These are phyloP conservation scores for Troilus luridus DNA, from an alignment of 2,888 invertebrate species.

Conservation along the genomic window DNA sequence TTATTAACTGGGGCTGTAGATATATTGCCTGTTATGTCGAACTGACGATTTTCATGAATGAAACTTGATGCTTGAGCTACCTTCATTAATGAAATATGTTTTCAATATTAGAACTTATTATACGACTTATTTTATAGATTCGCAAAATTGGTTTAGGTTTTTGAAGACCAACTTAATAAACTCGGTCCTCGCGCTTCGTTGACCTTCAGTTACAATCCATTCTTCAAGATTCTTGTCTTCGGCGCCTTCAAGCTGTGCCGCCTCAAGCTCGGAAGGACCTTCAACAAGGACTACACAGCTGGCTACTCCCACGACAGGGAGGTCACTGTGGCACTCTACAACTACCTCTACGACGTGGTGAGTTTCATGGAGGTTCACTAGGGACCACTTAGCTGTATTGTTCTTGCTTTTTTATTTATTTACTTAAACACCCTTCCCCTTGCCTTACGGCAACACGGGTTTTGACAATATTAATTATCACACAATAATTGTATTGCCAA, in stretches of 20 bases:
- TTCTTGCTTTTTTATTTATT: no score
- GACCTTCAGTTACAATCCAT: constrained; percentile 64
- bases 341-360: constrained; percentile 78
- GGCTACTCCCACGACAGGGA: constrained; percentile 62
- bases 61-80: not conserved
- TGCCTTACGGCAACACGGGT: no score
- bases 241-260: constrained; percentile 78
- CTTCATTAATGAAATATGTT: no score
- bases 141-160: not conserved
- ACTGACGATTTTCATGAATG: not conserved
- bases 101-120: not conserved
- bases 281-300: constrained; percentile 77
- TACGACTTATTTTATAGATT: not conserved
- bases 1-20: no score
- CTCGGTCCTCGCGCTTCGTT: constrained; percentile 50
- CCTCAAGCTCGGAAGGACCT: constrained; percentile 76
- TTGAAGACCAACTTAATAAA: constrained; percentile 48
- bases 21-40: no score
- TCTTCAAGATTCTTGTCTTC: constrained; percentile 71
- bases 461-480: no score
- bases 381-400: constrained; percentile 72
- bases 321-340: constrained; percentile 72
- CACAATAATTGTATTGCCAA: no score
- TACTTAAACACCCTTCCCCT: no score
- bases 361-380: constrained; percentile 35